These are phyloP conservation scores for Netelia inedita DNA, from an alignment of 2,888 invertebrate species.

Conservation along the genomic window DNA sequence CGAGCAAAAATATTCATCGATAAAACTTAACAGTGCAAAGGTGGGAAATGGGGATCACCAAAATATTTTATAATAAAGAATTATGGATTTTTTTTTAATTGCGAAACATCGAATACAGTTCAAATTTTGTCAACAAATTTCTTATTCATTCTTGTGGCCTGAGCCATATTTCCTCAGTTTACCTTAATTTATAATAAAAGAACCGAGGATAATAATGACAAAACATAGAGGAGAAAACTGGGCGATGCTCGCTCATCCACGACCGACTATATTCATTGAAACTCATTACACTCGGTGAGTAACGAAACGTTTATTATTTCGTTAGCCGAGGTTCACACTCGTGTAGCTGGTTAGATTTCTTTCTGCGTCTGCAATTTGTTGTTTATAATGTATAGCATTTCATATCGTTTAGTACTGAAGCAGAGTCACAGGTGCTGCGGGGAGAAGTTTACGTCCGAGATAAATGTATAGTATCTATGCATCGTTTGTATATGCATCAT, in stretches of 20 bases:
- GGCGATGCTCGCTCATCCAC: slow-evolving; percentile 1
- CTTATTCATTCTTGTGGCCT: too few relatives aligned
- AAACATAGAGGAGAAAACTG: not conserved
- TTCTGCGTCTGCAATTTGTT: not conserved
- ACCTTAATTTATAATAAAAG: not conserved
- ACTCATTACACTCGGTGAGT: not conserved
- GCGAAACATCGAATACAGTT: too few relatives aligned
- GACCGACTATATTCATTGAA: not conserved
- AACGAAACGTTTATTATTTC: slow-evolving; percentile 7
- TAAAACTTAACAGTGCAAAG: too few relatives aligned
- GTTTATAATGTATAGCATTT: slow-evolving; percentile 7
- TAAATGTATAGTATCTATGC: not conserved
- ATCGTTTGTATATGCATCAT: not conserved
- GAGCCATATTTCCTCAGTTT: too few relatives aligned
- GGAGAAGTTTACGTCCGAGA: slow-evolving; percentile 8
- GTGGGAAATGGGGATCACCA: too few relatives aligned
- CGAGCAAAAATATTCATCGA: too few relatives aligned
- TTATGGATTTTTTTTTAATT: too few relatives aligned
- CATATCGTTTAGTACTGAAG: not conserved
- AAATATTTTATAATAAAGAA: too few relatives aligned
- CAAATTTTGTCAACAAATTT: too few relatives aligned
- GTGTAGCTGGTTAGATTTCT: not conserved
- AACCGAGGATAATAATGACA: not conserved
- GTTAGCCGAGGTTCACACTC: not conserved
- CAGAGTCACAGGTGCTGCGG: slow-evolving; percentile 27